Conservation (phyloP, 2,113 vertebrate species). For the Dipodomys merriami region DNA sequence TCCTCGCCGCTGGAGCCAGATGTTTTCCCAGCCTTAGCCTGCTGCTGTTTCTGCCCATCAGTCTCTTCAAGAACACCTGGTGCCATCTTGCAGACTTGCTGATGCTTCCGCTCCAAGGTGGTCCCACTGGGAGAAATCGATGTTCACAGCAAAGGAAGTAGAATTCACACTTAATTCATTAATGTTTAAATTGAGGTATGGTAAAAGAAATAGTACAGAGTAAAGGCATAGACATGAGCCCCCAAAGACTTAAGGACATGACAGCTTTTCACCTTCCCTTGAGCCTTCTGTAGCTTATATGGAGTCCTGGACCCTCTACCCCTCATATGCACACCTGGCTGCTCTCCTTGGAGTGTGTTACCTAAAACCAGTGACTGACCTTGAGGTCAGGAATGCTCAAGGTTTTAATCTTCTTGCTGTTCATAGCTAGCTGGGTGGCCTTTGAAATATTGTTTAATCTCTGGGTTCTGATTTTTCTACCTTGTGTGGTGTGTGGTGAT, state of each 20-base stretch:
- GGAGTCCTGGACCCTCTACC: neutral
- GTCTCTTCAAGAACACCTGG: neutral
- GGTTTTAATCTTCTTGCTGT: conserved; percentile 31
- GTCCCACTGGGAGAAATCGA: neutral
- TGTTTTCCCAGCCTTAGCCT: neutral
- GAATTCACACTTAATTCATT: neutral
- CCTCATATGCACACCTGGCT: rapidly evolving
- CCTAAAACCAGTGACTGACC: conserved; percentile 45
- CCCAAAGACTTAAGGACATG: rapidly evolving
- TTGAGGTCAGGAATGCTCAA: conserved; percentile 3
- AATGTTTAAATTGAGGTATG: neutral
- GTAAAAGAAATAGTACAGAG: neutral
- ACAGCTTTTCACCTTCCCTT: neutral
- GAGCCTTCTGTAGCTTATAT: neutral
- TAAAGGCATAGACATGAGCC: neutral
- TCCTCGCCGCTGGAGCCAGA: neutral
- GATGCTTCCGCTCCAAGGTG: rapidly evolving
- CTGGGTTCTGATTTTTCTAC: conserved; percentile 58
- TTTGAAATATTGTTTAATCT: conserved; percentile 61
- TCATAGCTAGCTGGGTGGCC: conserved; percentile 52
- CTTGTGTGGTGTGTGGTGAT: neutral
- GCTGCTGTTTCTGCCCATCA: neutral
- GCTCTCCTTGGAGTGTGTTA: neutral
- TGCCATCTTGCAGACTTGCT: neutral
- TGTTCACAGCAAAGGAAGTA: neutral